Evolutionary conservation across 2,797 vertebrate species (phyloP), one percentile per base, ranked within the genome.

Genomic region (Arrhamphus sclerolepis): DNA sequence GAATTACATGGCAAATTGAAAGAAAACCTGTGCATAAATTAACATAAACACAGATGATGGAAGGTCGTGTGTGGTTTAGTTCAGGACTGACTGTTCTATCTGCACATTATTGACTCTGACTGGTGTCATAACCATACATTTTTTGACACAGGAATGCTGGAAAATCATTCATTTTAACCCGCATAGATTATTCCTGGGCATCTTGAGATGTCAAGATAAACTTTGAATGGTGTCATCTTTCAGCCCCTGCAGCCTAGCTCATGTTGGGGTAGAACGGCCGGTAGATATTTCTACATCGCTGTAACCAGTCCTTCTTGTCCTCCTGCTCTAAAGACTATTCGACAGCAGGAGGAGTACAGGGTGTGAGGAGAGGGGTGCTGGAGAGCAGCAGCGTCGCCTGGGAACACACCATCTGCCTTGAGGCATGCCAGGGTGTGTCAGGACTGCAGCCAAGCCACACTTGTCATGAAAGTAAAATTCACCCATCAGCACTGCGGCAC

Each of bases 331-430:
- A 84, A 82, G 83, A 78, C 82, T 65, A 52, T 59, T 72, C 24
- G 46, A 84, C 81, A 86, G 84, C 75, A 82, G 80, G 60, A 82
- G 79, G 50, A 87, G 73, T 55, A 66, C 28, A 54, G 78, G 70
- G 74, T 70, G 71, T 49, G 66, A 72, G 72, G 61, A 68, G 62
- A 63, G 75, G 78, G 74, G 64, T 65, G 71, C 61, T 39, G 40
- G 62, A 63, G 75, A 77, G 61, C 13, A 22, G 44, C 39, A 47
- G 66, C 34, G 2, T 50, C 28, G 79, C 89, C 87, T 56, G 65
- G 83, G 89, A 88, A 89, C 75, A 48, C 71, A 77, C 91, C 92
- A 90, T 92, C 91, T 92, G 91, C 77, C 87, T 83, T 65, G 81
- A 82, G 84, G 86, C 84, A 80, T 85, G 87, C 85, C 80, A 78